Evolutionary conservation across 2,888 invertebrate genomes (phyloP).

Genomic region (Arrhopalites spinosus): DNA sequence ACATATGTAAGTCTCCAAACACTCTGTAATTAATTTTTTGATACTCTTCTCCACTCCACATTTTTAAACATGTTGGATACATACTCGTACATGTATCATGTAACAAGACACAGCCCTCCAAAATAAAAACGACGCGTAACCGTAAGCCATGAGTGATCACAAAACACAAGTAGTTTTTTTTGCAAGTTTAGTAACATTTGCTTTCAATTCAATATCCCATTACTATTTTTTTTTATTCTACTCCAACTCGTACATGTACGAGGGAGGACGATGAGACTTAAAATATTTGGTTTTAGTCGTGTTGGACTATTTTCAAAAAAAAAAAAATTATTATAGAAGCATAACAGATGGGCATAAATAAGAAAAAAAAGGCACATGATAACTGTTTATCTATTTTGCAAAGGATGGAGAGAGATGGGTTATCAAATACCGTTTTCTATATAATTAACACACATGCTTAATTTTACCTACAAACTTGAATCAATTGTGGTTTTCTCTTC

Average conservation of each 20-base stretch:
- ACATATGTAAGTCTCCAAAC: background rate
- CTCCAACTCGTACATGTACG: too few species aligned
- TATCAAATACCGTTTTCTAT: too few species aligned
- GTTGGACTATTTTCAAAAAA: too few species aligned
- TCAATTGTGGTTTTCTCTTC: slow-evolving; percentile 22
- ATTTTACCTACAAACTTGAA: slow-evolving; percentile 6
- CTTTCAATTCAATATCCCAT: too few species aligned
- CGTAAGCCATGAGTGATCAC: slow-evolving; percentile 32
- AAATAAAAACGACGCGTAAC: slow-evolving; percentile 22
- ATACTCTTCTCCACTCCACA: background rate
- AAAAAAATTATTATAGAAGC: too few species aligned
- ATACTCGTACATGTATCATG: too few species aligned
- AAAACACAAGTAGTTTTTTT: background rate
- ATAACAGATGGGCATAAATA: background rate
- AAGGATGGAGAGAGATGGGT: background rate
- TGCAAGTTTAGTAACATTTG: too few species aligned
- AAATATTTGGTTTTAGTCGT: background rate
- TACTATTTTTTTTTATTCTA: too few species aligned
- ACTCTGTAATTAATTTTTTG: background rate
- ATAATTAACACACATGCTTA: too few species aligned
- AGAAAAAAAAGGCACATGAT: background rate
- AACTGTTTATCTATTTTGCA: background rate
- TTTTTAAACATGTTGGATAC: too few species aligned
- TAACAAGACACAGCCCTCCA: background rate
- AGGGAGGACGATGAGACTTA: background rate